A percentile compares a stretch with the other conserved stretches of the same genome.
Evolutionary conservation across 2,888 invertebrate genomes (phyloP).

Genomic region (Melinaea marsaeus): DNA sequence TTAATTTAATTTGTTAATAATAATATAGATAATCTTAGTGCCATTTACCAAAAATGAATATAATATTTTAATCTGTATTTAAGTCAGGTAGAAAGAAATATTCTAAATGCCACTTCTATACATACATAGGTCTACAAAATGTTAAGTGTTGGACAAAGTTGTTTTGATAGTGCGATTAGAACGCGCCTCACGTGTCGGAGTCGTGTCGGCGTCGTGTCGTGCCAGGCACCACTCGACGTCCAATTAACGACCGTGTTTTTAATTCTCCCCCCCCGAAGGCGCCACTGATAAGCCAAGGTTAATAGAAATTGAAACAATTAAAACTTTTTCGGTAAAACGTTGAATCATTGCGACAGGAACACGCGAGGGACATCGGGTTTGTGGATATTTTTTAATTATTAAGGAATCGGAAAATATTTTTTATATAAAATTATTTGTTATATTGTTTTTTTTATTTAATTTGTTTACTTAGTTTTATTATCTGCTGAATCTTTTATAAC

Average conservation of each 20-base stretch:
- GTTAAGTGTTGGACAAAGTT: conserved; percentile 50
- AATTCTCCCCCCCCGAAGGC: conserved; percentile 28
- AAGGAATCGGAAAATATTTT: no score
- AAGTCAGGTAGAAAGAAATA: no score
- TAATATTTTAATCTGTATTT: no score
- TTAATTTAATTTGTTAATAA: conserved; percentile 13
- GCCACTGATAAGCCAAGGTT: conserved; percentile 24
- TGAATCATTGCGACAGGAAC: conserved; percentile 22
- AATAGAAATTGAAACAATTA: conserved; percentile 24
- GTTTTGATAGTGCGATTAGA: conserved; percentile 57
- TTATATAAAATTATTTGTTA: no score
- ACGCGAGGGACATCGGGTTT: no score
- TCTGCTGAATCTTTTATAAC: no score
- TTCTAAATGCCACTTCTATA: conserved; percentile 19
- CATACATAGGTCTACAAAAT: conserved; percentile 27
- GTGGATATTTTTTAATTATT: no score
- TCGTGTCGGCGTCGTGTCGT: conserved; percentile 46
- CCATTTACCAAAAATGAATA: no score
- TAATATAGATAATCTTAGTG: background rate
- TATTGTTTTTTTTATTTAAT: no score
- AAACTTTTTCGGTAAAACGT: conserved; percentile 27
- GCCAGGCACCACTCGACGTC: conserved; percentile 50
- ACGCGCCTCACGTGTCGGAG: conserved; percentile 37
- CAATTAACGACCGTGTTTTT: conserved; percentile 51
- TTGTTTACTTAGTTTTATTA: no score